Conservation (phyloP, 2,797 vertebrate species). For the Falco concolor region DNA sequence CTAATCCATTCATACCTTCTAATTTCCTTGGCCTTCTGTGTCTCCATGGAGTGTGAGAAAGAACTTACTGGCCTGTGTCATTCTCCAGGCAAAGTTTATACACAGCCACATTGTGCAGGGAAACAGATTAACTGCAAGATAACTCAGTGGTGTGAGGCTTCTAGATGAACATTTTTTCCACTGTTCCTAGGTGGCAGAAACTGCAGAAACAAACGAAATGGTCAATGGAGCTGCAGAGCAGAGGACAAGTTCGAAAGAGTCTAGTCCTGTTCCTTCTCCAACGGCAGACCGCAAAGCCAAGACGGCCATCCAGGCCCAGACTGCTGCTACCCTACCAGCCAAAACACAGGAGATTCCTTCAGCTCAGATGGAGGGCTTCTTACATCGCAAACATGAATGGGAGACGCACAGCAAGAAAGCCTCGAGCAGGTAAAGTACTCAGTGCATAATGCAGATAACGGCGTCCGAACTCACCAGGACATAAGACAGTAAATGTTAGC, state of each 20-base stretch:
- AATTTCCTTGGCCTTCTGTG: constrained; percentile 75
- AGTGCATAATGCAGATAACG: background rate
- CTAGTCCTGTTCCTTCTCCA: constrained; percentile 87
- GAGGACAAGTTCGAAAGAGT: constrained; percentile 82
- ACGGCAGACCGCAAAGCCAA: constrained; percentile 83
- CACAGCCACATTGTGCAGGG: constrained; percentile 73
- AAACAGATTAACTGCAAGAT: constrained; percentile 15
- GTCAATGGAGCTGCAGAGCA: constrained; percentile 87
- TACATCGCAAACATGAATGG: constrained; percentile 95
- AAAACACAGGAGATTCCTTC: constrained; percentile 82
- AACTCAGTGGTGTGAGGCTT: background rate
- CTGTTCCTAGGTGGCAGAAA: constrained; percentile 79
- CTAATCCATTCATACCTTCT: constrained; percentile 79
- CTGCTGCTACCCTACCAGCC: constrained; percentile 86
- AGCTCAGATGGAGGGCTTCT: constrained; percentile 87
- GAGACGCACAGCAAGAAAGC: constrained; percentile 96
- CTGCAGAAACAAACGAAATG: constrained; percentile 78
- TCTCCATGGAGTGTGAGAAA: constrained; percentile 69
- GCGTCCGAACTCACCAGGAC: background rate
- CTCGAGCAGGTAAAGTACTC: constrained; percentile 85
- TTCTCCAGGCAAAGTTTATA: constrained; percentile 76
- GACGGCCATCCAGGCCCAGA: constrained; percentile 80
- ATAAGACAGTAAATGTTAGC: background rate
- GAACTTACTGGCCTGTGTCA: constrained; percentile 74
- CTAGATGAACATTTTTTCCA: background rate